These are phyloP conservation scores for Ricordea florida DNA, from an alignment of 92 coral and sea anemone species.

Conservation along the genomic window DNA sequence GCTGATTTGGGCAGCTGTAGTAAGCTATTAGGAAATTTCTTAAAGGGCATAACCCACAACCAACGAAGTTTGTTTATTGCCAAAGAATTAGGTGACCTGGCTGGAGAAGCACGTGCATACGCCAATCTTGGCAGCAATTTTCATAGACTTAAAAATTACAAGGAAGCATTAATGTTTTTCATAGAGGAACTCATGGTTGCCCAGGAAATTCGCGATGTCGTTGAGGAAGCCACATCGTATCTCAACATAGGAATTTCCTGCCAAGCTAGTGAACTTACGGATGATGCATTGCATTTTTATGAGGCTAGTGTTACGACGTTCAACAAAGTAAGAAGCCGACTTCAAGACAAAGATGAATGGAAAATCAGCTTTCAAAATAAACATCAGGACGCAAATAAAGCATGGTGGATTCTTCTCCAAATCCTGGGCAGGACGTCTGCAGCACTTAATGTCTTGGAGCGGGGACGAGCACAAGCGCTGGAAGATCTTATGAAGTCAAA, in stretches of 20 bases:
- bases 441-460: not conserved
- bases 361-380: not conserved
- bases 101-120: not conserved
- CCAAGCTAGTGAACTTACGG: not conserved
- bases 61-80: not conserved
- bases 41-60: conserved; percentile 1
- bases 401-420: not conserved
- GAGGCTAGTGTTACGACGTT: not conserved
- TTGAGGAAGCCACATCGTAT: not conserved
- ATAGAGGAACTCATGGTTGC: not conserved
- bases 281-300: not conserved
- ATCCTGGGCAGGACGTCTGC: not conserved
- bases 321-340: conserved; percentile 3
- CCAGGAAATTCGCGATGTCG: conserved; percentile 5
- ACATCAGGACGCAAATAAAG: not conserved
- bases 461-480: conserved; percentile 8
- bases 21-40: too few species aligned
- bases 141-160: not conserved
- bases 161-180: not conserved
- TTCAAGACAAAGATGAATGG: not conserved
- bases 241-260: not conserved
- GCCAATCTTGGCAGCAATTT: conserved; percentile 11
- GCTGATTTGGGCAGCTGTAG: too few species aligned
- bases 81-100: not conserved
- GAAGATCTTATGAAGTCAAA: not conserved